phyloP scores from a whole-genome alignment of 2,113 vertebrate genomes.

The Tychaedon coryphoeus region DNA sequence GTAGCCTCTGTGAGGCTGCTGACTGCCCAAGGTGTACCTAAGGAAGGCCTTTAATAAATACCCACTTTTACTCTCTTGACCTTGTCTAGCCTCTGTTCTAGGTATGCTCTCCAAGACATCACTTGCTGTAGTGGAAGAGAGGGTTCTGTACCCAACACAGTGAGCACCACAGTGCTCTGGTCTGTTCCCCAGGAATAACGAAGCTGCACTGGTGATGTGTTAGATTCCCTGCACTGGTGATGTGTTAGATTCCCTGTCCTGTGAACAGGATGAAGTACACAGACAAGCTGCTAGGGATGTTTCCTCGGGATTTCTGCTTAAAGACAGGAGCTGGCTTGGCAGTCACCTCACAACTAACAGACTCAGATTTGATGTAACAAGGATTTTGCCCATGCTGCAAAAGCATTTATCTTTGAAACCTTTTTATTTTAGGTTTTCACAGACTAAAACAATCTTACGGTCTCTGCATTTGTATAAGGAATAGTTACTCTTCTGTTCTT shows the following conservation, averaged over 20 bases:
- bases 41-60: background rate
- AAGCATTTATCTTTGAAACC: background rate
- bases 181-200: background rate
- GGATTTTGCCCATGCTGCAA: background rate
- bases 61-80: background rate
- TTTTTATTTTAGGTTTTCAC: background rate
- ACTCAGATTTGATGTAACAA: background rate
- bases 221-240: background rate
- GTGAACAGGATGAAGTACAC: background rate
- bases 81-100: background rate
- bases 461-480: background rate
- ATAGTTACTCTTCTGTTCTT: background rate
- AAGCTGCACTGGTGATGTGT: background rate
- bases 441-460: background rate
- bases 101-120: background rate
- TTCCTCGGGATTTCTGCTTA: background rate
- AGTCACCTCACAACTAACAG: background rate
- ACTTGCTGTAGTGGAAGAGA: background rate
- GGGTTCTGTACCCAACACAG: background rate
- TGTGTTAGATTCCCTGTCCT: background rate
- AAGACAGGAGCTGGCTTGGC: background rate
- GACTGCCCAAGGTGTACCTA: background rate
- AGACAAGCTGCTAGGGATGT: background rate
- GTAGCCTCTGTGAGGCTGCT: background rate
- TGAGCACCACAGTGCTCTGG: background rate